A percentile compares a stretch with the other conserved stretches of the same genome.
These are phyloP conservation scores for Rhagonycha lutea DNA, from an alignment of 2,888 invertebrate species.

Conservation along the genomic window DNA sequence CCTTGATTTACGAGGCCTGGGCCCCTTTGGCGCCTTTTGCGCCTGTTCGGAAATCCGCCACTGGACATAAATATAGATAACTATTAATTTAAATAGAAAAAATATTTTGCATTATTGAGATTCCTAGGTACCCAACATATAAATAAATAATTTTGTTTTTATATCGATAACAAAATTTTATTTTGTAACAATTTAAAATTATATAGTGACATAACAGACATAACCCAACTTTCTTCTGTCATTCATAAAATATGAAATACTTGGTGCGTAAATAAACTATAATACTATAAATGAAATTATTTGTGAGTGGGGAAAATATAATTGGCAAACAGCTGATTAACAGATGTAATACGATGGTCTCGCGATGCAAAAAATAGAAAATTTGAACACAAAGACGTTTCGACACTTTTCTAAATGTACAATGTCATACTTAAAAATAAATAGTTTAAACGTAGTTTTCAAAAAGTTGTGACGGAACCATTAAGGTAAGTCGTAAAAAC, in stretches of 20 bases:
- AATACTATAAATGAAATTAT: background rate
- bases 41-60: no score
- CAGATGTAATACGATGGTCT: background rate
- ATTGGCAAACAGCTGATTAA: background rate
- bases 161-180: background rate
- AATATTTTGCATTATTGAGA: no score
- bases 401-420: background rate
- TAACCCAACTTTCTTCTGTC: background rate
- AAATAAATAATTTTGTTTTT: background rate
- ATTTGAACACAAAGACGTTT: background rate
- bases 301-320: background rate
- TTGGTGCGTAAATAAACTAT: background rate
- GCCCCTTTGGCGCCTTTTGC: no score
- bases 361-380: background rate
- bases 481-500: background rate
- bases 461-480: background rate
- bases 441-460: background rate
- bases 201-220: background rate
- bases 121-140: background rate
- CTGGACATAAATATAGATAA: no score
- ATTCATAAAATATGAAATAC: background rate
- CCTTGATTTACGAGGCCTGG: no score
- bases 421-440: background rate
- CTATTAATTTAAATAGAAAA: no score
- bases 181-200: background rate